Evolutionary conservation across 2,797 vertebrate species (phyloP), one percentile per base, ranked within the genome.

Genomic region (Melanotaenia maccullochi): DNA sequence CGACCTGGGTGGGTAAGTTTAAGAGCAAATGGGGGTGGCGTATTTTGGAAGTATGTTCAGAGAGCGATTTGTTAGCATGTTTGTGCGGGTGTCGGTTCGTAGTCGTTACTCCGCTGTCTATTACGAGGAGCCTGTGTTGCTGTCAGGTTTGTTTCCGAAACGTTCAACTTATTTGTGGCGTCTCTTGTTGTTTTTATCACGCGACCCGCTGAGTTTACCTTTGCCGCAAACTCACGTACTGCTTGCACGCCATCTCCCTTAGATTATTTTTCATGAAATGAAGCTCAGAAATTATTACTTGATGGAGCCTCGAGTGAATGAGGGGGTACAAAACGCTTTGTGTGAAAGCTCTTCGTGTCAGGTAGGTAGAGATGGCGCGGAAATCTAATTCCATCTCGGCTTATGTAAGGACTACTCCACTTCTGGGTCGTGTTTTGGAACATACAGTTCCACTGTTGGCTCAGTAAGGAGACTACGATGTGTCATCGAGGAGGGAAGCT

Each of bases 341-440:
- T 79, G n/a, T 44, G 13, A 28, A n/a, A n/a, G 44, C 33, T 75
- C 40, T 57, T 55, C 20, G 3, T 62, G 67, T 83, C 36, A 20
- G 22, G 42, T 76, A 28, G 38, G 44, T 73, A 38, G 65, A 84
- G 42, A 44, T 71, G 72, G 82, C 68, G 78, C 74, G 73, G 70
- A 71, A 68, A 81, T 80, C 67, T 55, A 44, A 49, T 33, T 82
- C 62, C 68, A 18, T 68, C 18, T 42, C 47, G 73, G 62, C 84
- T 89, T 89, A 85, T 76, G 72, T 87, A 86, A 91, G 78, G 73
- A 73, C 81, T 49, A 47, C 78, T 74, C 71, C 81, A 73, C 79
- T 87, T 87, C 71, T 87, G 87, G 89, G 85, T 91, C 87, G 81
- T 92, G 87, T 90, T 93, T 87, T 89, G 79, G 86, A 85, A 90